phyloP scores from a whole-genome alignment of 2,888 invertebrate genomes.

The Odontocolon sp. region DNA sequence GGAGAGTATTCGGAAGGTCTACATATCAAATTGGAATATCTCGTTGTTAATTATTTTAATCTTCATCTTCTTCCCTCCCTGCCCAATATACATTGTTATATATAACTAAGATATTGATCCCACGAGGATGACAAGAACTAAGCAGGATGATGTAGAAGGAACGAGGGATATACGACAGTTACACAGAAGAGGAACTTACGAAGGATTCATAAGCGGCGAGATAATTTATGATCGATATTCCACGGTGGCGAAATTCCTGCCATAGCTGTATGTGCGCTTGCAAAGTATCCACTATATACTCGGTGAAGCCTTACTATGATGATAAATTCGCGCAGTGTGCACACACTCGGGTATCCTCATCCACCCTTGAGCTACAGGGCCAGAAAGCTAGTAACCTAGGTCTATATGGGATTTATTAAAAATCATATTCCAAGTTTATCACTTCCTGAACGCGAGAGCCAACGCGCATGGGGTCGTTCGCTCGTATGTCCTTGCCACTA shows the following conservation, averaged over 20 bases:
- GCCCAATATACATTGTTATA: background rate
- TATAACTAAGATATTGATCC: background rate
- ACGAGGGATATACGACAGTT: background rate
- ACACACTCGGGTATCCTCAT: constrained; percentile 5
- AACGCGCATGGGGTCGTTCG: background rate
- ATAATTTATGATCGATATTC: constrained; percentile 42
- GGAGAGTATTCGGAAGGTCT: too few relatives aligned
- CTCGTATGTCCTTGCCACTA: background rate
- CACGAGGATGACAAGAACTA: constrained; percentile 1
- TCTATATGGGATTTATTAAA: constrained; percentile 42
- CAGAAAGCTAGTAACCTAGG: background rate
- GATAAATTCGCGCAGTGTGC: constrained; percentile 22
- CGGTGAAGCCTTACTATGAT: background rate
- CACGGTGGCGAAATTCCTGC: background rate
- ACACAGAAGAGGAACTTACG: background rate
- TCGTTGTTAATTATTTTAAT: background rate
- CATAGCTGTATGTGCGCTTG: background rate
- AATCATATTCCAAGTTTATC: constrained; percentile 37
- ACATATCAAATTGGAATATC: background rate
- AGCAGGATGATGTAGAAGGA: background rate
- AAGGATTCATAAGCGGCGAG: background rate
- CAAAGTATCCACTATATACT: too few relatives aligned
- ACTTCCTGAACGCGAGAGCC: background rate
- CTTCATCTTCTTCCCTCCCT: background rate
- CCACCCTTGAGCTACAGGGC: background rate